phyloP scores from a whole-genome alignment of 2,888 invertebrate genomes.

The Tiphia femorata region DNA sequence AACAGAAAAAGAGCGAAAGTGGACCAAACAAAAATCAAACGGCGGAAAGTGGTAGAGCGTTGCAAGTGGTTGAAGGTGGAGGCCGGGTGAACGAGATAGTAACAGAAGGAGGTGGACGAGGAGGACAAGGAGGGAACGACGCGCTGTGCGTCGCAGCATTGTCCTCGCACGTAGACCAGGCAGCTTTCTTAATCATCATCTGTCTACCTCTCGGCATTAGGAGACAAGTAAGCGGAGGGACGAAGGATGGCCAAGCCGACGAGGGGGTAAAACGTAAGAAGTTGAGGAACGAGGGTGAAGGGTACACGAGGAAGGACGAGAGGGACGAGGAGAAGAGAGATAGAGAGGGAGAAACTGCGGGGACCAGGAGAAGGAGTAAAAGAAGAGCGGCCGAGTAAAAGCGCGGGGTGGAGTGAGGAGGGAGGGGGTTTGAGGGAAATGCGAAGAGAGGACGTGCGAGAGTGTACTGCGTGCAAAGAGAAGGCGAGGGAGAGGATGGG shows the following conservation, averaged over 20 bases:
- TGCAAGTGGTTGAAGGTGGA: slow-evolving; percentile 1
- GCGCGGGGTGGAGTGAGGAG: no score
- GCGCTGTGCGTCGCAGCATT: slow-evolving; percentile 56
- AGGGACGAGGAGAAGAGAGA: slow-evolving; percentile 24
- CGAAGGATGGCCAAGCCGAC: slow-evolving; percentile 8
- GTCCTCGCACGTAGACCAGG: slow-evolving; percentile 64
- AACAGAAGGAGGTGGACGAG: slow-evolving; percentile 5
- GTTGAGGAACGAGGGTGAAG: slow-evolving; percentile 27
- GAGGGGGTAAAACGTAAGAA: neutral
- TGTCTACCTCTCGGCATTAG: slow-evolving; percentile 63
- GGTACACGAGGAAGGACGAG: slow-evolving; percentile 25
- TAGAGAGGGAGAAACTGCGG: slow-evolving; percentile 29
- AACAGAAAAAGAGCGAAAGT: no score
- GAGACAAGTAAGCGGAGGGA: slow-evolving; percentile 14
- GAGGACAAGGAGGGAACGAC: slow-evolving; percentile 21
- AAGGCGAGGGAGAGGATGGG: neutral
- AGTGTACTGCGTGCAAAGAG: no score
- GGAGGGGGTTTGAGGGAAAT: no score
- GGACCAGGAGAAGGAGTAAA: slow-evolving; percentile 24
- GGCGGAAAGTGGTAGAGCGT: slow-evolving; percentile 20
- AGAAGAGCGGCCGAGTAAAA: slow-evolving; percentile 18
- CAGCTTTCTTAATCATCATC: slow-evolving; percentile 69
- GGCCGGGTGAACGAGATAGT: slow-evolving; percentile 3
- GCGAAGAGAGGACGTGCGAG: slow-evolving; percentile 11
- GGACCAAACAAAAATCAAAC: slow-evolving; percentile 23